Conservation (phyloP, 2,797 vertebrate genomes). For the Nothura maculosa region DNA sequence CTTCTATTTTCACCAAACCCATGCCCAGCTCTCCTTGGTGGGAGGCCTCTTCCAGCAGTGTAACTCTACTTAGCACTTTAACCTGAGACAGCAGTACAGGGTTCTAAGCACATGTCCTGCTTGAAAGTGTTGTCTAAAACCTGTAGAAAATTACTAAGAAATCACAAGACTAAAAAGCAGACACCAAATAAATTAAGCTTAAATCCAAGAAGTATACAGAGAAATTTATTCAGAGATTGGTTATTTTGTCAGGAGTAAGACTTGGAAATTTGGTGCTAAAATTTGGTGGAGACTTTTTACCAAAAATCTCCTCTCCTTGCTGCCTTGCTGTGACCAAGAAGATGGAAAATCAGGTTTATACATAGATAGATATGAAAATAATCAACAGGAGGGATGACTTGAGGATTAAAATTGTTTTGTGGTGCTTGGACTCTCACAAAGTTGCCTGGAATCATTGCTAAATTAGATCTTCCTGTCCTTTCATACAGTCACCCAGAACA, state of each 20-base stretch:
- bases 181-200: not conserved
- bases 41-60: not conserved
- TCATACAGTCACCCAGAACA: not conserved
- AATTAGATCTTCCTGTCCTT: conserved; percentile 2
- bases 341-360: not conserved
- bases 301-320: not conserved
- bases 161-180: too few relatives aligned
- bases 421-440: not conserved
- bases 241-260: not conserved
- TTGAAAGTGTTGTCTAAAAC: not conserved
- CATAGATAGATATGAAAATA: not conserved
- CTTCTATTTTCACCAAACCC: not conserved
- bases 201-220: not conserved
- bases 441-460: not conserved
- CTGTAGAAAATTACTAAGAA: not conserved
- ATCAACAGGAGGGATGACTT: not conserved
- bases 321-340: not conserved
- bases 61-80: not conserved
- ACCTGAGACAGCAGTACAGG: not conserved
- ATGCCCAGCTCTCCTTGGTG: not conserved
- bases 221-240: not conserved
- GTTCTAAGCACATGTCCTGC: not conserved
- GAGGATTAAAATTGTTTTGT: not conserved
- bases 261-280: not conserved
- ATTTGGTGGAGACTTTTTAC: not conserved